Evolutionary conservation across 2,888 invertebrate genomes (phyloP).

Genomic region (Philopedon plagiatum): DNA sequence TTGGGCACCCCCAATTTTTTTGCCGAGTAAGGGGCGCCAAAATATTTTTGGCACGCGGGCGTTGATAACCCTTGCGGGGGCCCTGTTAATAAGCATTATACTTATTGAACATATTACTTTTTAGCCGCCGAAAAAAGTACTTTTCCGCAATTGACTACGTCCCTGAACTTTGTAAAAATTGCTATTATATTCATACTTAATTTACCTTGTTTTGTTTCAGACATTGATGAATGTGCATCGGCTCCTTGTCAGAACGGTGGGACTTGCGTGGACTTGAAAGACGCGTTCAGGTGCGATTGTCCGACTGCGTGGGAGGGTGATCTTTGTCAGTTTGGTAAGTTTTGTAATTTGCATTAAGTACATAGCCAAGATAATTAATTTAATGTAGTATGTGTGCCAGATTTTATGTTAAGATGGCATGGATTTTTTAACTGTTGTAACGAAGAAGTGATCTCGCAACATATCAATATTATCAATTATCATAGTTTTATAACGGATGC

Average conservation of each 20-base stretch:
- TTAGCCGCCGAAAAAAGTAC: background rate
- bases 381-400: slow-evolving; percentile 5
- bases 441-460: no score
- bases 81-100: no score
- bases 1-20: no score
- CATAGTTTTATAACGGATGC: no score
- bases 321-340: slow-evolving; percentile 82
- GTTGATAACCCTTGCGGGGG: no score
- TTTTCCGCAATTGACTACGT: background rate
- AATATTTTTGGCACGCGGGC: no score
- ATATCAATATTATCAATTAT: no score
- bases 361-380: background rate
- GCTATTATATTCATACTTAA: slow-evolving; percentile 12
- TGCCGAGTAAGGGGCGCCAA: no score
- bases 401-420: background rate
- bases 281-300: slow-evolving; percentile 90
- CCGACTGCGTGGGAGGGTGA: slow-evolving; percentile 89
- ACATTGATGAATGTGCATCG: slow-evolving; percentile 92
- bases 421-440: background rate
- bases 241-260: slow-evolving; percentile 94
- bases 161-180: slow-evolving; percentile 1
- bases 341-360: slow-evolving; percentile 17
- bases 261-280: slow-evolving; percentile 86
- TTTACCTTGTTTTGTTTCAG: slow-evolving; percentile 66
- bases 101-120: no score